phyloP scores from a whole-genome alignment of 2,113 vertebrate genomes.

The Suncus etruscus region DNA sequence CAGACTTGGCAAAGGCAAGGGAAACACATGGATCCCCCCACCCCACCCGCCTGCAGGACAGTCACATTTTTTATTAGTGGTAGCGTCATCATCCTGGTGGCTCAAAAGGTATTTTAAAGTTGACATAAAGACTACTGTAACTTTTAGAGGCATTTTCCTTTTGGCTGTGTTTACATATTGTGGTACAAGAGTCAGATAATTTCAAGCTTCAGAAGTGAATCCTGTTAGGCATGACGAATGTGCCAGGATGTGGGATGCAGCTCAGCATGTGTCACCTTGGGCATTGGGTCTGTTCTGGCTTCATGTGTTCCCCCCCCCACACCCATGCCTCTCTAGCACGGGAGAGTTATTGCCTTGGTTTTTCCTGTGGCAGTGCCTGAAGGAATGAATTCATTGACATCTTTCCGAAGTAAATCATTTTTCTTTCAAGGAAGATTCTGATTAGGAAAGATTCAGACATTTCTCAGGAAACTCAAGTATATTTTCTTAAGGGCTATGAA shows the following conservation, averaged over 20 bases:
- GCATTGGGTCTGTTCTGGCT: neutral
- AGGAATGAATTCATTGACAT: neutral
- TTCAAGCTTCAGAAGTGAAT: conserved; percentile 44
- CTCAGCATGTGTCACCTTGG: neutral
- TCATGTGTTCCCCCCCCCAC: neutral
- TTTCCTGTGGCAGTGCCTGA: neutral
- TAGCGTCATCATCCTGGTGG: neutral
- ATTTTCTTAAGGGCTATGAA: neutral
- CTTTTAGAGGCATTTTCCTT: conserved; percentile 49
- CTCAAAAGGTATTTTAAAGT: conserved; percentile 32
- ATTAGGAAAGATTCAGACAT: neutral
- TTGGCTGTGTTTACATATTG: conserved; percentile 30
- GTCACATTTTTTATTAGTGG: neutral
- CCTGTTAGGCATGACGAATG: conserved; percentile 30
- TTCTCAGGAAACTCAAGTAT: neutral
- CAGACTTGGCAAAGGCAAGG: neutral
- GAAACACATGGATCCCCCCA: neutral
- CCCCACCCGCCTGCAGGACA: neutral
- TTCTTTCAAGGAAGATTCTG: neutral
- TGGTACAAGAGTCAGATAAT: conserved; percentile 38
- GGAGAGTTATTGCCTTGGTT: neutral
- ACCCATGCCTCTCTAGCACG: neutral
- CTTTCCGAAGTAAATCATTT: conserved; percentile 6
- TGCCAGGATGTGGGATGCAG: neutral
- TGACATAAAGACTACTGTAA: conserved; percentile 39